Evolutionary conservation across 2,113 vertebrate species (phyloP).

Genomic region (Silurus glanis): DNA sequence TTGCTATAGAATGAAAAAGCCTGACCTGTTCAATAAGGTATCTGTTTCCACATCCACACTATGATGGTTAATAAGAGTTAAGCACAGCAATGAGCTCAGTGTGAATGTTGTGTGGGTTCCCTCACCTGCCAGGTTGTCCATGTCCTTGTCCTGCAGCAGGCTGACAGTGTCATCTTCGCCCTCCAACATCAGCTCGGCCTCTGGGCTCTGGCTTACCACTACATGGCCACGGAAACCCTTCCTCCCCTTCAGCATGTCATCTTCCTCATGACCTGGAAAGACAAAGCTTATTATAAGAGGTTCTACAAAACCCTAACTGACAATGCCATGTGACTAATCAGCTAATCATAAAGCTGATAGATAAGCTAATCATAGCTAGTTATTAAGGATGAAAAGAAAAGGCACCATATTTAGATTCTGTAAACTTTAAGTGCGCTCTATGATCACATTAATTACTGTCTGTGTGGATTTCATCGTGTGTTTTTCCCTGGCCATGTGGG

Average conservation of each 20-base stretch:
- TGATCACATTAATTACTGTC: neutral
- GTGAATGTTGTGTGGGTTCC: neutral
- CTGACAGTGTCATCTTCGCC: conserved; percentile 91
- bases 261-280: conserved; percentile 80
- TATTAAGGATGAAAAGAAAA: neutral
- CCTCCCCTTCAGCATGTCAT: conserved; percentile 79
- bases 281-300: conserved; percentile 46
- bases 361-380: neutral
- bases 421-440: neutral
- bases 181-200: conserved; percentile 89
- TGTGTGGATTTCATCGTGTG: neutral
- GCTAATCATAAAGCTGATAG: no score
- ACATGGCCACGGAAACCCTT: conserved; percentile 82
- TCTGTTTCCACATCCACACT: neutral
- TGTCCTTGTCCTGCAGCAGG: conserved; percentile 93
- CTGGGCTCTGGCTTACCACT: conserved; percentile 81
- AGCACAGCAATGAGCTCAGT: neutral
- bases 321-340: neutral
- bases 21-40: neutral
- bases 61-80: neutral
- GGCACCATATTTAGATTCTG: neutral
- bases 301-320: neutral
- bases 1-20: neutral
- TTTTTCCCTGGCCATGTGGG: neutral
- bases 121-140: conserved; percentile 92